phyloP scores from a whole-genome alignment of 53 echinoderm and acorn worm genomes.

The Apostichopus leukothele region DNA sequence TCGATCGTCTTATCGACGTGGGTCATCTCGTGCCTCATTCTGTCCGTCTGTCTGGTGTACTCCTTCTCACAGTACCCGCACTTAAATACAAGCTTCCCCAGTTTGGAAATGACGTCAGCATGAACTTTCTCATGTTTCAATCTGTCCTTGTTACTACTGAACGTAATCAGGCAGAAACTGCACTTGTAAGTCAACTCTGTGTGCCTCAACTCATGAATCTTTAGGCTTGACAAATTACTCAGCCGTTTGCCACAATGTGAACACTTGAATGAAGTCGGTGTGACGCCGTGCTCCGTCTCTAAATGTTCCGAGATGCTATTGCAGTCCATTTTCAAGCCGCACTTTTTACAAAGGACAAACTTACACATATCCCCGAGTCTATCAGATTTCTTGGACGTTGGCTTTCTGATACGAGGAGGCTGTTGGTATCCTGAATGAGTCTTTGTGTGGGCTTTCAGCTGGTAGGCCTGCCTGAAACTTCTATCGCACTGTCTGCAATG shows the following conservation, averaged over 20 bases:
- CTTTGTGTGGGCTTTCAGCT: slow-evolving; percentile 12
- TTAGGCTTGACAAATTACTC: neutral
- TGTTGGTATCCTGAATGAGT: neutral
- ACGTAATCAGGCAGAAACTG: neutral
- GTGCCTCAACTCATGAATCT: slow-evolving; percentile 3
- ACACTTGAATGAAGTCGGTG: neutral
- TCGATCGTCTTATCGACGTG: neutral
- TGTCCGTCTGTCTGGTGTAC: neutral
- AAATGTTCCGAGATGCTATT: slow-evolving; percentile 9
- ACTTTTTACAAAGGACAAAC: neutral
- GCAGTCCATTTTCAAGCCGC: neutral
- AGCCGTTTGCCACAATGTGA: neutral
- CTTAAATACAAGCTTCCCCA: too few species aligned
- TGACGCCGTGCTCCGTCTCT: neutral
- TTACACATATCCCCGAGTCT: neutral
- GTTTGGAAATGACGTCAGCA: neutral
- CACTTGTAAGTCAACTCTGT: slow-evolving; percentile 7
- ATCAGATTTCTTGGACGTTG: neutral
- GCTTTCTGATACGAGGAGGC: neutral
- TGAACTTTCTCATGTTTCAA: neutral
- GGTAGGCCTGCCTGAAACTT: slow-evolving; percentile 20
- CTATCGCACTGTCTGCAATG: neutral
- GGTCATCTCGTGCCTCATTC: slow-evolving; percentile 10
- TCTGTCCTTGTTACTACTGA: neutral
- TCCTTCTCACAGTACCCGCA: slow-evolving; percentile 13